These are phyloP conservation scores for Chrysolina americana DNA, from an alignment of 2,888 invertebrate genomes.

Conservation along the genomic window DNA sequence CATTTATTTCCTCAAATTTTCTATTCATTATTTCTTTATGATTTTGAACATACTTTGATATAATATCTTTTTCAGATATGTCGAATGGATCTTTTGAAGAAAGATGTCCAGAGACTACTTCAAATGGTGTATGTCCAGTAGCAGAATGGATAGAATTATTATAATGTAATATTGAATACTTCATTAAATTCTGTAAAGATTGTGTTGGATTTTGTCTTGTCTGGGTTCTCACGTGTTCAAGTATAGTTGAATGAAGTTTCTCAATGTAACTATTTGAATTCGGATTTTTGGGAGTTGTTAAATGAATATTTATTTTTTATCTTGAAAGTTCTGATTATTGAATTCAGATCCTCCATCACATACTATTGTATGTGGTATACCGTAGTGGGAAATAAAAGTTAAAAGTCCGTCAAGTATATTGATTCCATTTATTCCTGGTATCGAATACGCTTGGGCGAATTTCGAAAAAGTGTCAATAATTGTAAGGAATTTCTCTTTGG, in stretches of 20 bases:
- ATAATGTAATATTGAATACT: background rate
- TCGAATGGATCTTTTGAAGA: background rate
- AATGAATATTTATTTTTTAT: background rate
- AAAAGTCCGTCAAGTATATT: background rate
- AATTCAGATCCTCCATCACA: background rate
- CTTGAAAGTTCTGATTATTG: background rate
- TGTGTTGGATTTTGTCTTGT: background rate
- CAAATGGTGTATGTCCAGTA: conserved; percentile 5
- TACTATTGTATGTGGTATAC: background rate
- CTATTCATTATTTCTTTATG: conserved; percentile 9
- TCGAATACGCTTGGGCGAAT: background rate
- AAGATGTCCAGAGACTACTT: too few species aligned
- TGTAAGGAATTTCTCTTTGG: conserved; percentile 20
- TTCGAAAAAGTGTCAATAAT: background rate
- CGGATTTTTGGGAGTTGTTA: background rate
- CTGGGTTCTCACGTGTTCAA: background rate
- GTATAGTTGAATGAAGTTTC: background rate
- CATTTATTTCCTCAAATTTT: background rate
- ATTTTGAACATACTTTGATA: conserved; percentile 5
- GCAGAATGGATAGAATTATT: conserved; percentile 16
- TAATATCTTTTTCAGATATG: background rate
- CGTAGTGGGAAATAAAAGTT: background rate
- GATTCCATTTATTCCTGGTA: background rate
- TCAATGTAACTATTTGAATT: background rate
- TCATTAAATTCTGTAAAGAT: background rate